Percentiles rank a stretch among this genome's conserved stretches.
phyloP scores from a whole-genome alignment of 2,888 invertebrate species.

The Priocnemis perturbator region DNA sequence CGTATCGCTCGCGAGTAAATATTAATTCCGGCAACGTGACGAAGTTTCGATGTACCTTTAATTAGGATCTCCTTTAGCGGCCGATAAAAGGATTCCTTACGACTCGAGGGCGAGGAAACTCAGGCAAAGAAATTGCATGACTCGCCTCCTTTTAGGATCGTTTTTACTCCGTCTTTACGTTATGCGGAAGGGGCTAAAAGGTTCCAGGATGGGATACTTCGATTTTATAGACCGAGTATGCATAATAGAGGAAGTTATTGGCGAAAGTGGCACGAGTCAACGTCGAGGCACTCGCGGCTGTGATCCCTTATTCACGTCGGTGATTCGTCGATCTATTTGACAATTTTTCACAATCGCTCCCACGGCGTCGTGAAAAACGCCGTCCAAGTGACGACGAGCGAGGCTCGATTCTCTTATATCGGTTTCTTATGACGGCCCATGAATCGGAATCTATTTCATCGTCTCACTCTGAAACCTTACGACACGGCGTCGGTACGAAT shows the following conservation, averaged over 20 bases:
- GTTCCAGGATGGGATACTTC: slow-evolving; percentile 35
- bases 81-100: slow-evolving; percentile 42
- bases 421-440: slow-evolving; percentile 11
- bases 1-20: slow-evolving; percentile 17
- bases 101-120: not conserved
- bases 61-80: slow-evolving; percentile 38
- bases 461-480: not conserved
- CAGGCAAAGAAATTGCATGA: not conserved
- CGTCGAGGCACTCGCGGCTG: slow-evolving; percentile 13
- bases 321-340: slow-evolving; percentile 22
- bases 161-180: slow-evolving; percentile 27
- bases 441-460: slow-evolving; percentile 15
- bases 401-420: slow-evolving; percentile 8
- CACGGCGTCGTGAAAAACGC: slow-evolving; percentile 4
- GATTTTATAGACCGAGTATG: slow-evolving; percentile 33
- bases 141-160: slow-evolving; percentile 26
- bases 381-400: slow-evolving; percentile 2
- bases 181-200: slow-evolving; percentile 33
- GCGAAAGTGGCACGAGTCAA: slow-evolving; percentile 25
- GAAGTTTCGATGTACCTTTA: slow-evolving; percentile 43
- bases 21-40: slow-evolving; percentile 15
- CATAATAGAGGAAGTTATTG: slow-evolving; percentile 36
- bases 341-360: slow-evolving; percentile 22
- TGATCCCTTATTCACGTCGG: slow-evolving; percentile 26
- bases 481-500: not conserved